Conservation (phyloP, 2,797 vertebrate species). For the Rhabdophis nuchalis region DNA sequence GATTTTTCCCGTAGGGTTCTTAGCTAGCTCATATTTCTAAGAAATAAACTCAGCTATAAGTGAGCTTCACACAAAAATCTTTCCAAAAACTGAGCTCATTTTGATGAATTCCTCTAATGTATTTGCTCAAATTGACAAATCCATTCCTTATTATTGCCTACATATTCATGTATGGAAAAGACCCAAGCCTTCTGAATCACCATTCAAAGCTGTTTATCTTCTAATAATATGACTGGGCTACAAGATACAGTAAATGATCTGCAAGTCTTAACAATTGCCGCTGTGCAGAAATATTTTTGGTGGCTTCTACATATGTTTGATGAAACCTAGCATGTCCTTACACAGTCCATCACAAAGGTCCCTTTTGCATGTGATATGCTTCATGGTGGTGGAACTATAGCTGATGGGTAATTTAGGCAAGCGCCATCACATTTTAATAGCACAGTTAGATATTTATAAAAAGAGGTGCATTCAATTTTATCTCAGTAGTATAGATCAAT, state of each 20-base stretch:
- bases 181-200: neutral
- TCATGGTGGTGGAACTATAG: conserved; percentile 24
- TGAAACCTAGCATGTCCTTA: conserved; percentile 27
- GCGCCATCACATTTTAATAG: conserved; percentile 56
- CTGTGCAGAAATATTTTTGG: neutral
- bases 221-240: neutral
- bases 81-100: neutral
- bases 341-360: fast-evolving
- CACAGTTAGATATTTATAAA: conserved; percentile 71
- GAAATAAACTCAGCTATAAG: neutral
- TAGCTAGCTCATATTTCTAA: neutral
- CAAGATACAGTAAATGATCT: neutral
- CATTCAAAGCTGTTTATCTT: neutral
- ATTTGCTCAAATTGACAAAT: neutral
- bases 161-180: neutral
- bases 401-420: conserved; percentile 54
- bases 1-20: neutral
- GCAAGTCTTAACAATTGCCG: neutral
- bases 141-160: neutral
- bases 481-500: conserved; percentile 75
- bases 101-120: neutral
- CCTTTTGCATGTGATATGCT: neutral
- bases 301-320: neutral
- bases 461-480: conserved; percentile 73
- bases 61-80: neutral